These are phyloP conservation scores for Temnothorax curvispinosus DNA, from an alignment of 1,140 invertebrate genomes.

Conservation along the genomic window DNA sequence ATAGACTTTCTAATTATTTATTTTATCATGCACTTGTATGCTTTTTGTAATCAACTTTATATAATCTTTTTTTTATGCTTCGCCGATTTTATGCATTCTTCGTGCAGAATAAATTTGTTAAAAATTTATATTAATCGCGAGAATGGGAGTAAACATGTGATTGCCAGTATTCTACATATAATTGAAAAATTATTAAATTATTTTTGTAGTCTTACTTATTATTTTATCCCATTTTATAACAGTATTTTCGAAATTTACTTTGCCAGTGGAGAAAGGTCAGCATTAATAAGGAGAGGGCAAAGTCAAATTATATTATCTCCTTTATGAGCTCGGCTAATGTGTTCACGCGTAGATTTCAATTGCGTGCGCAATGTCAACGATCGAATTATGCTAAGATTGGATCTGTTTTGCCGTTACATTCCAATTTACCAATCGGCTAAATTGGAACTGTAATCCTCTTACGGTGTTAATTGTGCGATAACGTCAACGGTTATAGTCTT, in stretches of 20 bases:
- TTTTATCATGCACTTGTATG: background rate
- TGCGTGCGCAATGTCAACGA: constrained; percentile 30
- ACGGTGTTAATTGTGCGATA: constrained; percentile 31
- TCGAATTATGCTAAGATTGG: constrained; percentile 33
- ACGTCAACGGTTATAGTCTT: background rate
- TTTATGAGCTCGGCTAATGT: constrained; percentile 16
- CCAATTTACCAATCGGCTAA: background rate
- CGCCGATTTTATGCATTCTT: background rate
- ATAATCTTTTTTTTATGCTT: background rate
- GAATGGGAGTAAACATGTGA: background rate
- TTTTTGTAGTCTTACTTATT: background rate
- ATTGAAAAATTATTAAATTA: background rate
- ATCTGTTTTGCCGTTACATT: constrained; percentile 15
- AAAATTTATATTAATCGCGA: background rate
- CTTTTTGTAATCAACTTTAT: background rate
- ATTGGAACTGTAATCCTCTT: background rate
- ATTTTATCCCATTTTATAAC: background rate
- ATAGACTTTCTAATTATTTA: background rate
- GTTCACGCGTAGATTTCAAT: constrained; percentile 16
- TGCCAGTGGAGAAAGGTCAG: background rate
- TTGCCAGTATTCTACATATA: background rate
- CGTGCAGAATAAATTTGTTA: too few species aligned
- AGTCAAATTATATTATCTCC: constrained; percentile 24
- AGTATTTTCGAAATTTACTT: background rate
- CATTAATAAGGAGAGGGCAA: background rate